Percentiles rank a stretch among this genome's conserved stretches.
Evolutionary conservation across 2,797 vertebrate species (phyloP).

Genomic region (Perodicticus potto): DNA sequence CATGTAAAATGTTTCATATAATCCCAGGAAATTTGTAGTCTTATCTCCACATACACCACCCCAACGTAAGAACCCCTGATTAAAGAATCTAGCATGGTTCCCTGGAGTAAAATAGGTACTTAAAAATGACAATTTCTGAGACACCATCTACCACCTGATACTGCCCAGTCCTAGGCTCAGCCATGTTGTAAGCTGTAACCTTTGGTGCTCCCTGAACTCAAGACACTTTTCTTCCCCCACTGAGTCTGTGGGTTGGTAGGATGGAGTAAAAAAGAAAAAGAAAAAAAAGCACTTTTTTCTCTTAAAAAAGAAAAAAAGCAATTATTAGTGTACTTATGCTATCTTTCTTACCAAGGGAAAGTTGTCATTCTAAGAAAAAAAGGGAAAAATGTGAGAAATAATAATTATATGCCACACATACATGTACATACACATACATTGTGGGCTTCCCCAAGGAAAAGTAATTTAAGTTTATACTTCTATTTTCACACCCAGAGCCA

Average conservation of each 20-base stretch:
- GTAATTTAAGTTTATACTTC: constrained; percentile 39
- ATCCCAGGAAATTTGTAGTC: not conserved
- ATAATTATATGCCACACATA: not conserved
- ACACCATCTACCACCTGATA: not conserved
- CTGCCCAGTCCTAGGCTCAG: not conserved
- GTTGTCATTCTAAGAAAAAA: not conserved
- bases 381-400: not conserved
- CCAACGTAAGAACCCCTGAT: not conserved
- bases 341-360: constrained; percentile 23
- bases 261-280: not conserved
- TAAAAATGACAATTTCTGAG: not conserved
- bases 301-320: not conserved
- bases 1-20: not conserved
- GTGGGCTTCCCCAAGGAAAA: not conserved
- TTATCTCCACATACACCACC: not conserved
- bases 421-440: not conserved
- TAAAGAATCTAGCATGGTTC: not conserved
- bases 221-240: not conserved
- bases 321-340: not conserved
- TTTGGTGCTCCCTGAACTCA: not conserved
- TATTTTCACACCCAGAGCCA: constrained; percentile 39
- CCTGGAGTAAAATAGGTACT: not conserved
- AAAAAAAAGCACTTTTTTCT: not conserved
- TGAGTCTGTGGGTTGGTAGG: not conserved
- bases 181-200: not conserved